Evolutionary conservation across 2,888 invertebrate genomes (phyloP), one percentile per base, ranked within the genome.

Genomic region (Cataglyphis livida): DNA sequence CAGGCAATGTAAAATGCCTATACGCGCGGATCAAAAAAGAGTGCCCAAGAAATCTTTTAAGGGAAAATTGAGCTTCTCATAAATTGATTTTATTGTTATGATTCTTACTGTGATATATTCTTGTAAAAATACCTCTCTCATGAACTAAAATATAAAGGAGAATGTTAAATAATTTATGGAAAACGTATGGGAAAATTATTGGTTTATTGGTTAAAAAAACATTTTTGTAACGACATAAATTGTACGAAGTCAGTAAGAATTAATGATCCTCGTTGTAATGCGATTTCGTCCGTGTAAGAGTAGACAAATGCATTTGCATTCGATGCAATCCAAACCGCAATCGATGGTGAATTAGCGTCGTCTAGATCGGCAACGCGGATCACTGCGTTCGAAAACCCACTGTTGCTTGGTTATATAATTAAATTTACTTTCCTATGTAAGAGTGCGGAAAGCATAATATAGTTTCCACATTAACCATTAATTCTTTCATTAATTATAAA

Each of bases 391-490:
- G 68, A 57, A 81, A 78, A 74, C 70, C 32, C 57, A 15, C 41
- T 59, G 28, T 74, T 73, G 65, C 81, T 78, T 71, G 86, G 84
- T 86, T 84, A 74, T 78, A 64, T 85, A 88, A 88, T 88, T 88
- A 81, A 86, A 88, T 88, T 79, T 28, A 32, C 5, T 21, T n/a
- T 5, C 0, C 41, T n/a, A 18, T 51, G 38, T 18, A 21, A 75
- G 51, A 28, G 51, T 3, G 28, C 7, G 9, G 18, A 44, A 28
- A 28, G 25, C 35, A 66, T 25, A 76, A 76, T 54, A 12, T 66
- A 57, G 48, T 15, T 9, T 66, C 18, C 35, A 28, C 41, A 54
- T 66, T 76, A 66, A 35, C n/a, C 54, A 54, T 76, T 54, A 51
- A 15, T 54, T 25, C 7, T 38, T 25, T 18, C 12, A 18, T 38